phyloP scores from a whole-genome alignment of 2,113 vertebrate species.

The Oreocharis arfaki region DNA sequence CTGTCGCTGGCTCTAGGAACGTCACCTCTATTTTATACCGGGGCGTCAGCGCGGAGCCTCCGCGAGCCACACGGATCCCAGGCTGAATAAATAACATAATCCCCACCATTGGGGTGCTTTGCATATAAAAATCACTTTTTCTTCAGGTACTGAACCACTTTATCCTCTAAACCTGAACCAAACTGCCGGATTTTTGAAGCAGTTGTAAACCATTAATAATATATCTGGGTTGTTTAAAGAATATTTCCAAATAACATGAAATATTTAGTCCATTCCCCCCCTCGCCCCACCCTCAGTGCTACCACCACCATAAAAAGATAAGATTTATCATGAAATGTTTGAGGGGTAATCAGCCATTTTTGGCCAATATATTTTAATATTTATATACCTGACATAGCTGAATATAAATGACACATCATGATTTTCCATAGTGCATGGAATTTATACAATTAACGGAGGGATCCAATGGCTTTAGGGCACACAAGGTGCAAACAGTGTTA shows the following conservation, averaged over 20 bases:
- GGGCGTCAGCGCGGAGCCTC: background rate
- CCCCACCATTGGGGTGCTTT: background rate
- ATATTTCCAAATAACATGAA: slow-evolving; percentile 79
- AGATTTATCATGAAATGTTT: slow-evolving; percentile 78
- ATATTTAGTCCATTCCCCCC: slow-evolving; percentile 68
- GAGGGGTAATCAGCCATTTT: slow-evolving; percentile 79
- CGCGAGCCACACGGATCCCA: background rate
- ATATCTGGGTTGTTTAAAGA: slow-evolving; percentile 77
- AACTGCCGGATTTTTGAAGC: slow-evolving; percentile 64
- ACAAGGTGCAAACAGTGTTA: slow-evolving; percentile 69
- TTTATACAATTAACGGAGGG: slow-evolving; percentile 76
- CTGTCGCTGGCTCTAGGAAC: background rate
- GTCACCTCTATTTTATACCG: background rate
- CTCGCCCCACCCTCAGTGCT: background rate
- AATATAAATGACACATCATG: slow-evolving; percentile 77
- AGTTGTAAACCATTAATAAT: slow-evolving; percentile 78
- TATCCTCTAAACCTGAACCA: slow-evolving; percentile 28
- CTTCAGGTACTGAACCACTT: background rate
- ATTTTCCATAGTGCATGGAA: slow-evolving; percentile 75
- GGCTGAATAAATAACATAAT: background rate
- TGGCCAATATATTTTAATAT: slow-evolving; percentile 81
- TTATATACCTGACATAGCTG: slow-evolving; percentile 77
- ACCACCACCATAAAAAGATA: slow-evolving; percentile 69
- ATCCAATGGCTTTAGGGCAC: slow-evolving; percentile 75
- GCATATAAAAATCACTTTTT: slow-evolving; percentile 42